Conservation (phyloP, 1,140 invertebrate genomes). For the Leptinotarsa texana region DNA sequence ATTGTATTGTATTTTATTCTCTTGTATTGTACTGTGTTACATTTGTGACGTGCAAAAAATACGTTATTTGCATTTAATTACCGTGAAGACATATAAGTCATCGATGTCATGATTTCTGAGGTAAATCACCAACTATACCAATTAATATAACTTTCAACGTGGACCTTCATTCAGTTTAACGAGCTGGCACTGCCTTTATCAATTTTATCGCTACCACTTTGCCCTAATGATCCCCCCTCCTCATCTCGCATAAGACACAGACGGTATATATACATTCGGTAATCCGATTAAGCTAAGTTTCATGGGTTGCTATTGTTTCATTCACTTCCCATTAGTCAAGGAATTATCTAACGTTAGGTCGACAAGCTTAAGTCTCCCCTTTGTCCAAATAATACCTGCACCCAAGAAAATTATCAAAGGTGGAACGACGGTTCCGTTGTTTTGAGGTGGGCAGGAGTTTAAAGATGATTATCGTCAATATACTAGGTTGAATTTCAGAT, state of each 20-base stretch:
- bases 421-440: background rate
- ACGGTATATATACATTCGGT: background rate
- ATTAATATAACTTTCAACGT: no score
- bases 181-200: background rate
- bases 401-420: conserved; percentile 1
- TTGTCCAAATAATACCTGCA: conserved; percentile 6
- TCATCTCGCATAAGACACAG: background rate
- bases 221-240: background rate
- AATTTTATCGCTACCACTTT: background rate
- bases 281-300: conserved; percentile 17
- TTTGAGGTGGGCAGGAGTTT: background rate
- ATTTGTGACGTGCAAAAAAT: no score
- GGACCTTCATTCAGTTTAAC: no score
- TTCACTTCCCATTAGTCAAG: conserved; percentile 18
- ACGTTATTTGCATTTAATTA: no score
- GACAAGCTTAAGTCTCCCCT: background rate
- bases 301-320: conserved; percentile 18
- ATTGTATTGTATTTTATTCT: no score
- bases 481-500: background rate
- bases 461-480: background rate
- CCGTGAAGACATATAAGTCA: no score
- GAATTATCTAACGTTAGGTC: conserved; percentile 3
- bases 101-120: no score
- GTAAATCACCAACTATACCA: no score
- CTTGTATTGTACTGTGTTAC: no score